Evolutionary conservation across 1,140 invertebrate genomes (phyloP), one percentile per base, ranked within the genome.

Genomic region (Tachypleus tridentatus): DNA sequence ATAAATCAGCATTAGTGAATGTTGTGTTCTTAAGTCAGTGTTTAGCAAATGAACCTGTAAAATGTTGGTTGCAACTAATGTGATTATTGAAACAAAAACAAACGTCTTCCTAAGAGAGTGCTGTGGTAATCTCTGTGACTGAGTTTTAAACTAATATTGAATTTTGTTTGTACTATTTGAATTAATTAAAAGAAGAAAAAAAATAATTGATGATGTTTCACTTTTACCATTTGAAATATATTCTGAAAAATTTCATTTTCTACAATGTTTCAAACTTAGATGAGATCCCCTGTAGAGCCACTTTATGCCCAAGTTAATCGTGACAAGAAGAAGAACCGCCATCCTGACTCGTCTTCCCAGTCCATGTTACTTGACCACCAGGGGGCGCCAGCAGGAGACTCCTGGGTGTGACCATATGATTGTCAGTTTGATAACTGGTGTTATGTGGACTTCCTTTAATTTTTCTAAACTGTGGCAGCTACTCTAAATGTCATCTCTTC

Each of bases 271-370:
- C 79, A 82, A 78, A 77, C 80, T 70, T 81, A 82, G 29, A 29
- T 29, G 29, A 29, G 29, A 57, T 63, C 77, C 79, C 82, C 69
- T 82, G 81, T 72, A 63, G 86, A 87, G 78, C 86, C 86, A 70
- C 79, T 88, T 56, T 88, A 88, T 77, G 86, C 86, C 74, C 86
- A 88, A 81, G 86, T 88, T 70, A 87, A 88, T 75, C 82, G 86
- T 76, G 86, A 87, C 75, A 87, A 86, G 79, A 87, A 87, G 76
- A 65, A 85, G 73, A 85, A 84, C 74, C 80, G 84, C 64, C 83
- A 64, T 51, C 51, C 48, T 59, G 52, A 51, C 48, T 58, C 65
- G n/a, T 57, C 58, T 10, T 47, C 57, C 61, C 66, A 67, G 52
- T 66, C 69, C 58, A 63, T 68, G 51, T 65, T 63, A 49, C 64